phyloP scores from a whole-genome alignment of 2,113 vertebrate species.

The Columbina picui region DNA sequence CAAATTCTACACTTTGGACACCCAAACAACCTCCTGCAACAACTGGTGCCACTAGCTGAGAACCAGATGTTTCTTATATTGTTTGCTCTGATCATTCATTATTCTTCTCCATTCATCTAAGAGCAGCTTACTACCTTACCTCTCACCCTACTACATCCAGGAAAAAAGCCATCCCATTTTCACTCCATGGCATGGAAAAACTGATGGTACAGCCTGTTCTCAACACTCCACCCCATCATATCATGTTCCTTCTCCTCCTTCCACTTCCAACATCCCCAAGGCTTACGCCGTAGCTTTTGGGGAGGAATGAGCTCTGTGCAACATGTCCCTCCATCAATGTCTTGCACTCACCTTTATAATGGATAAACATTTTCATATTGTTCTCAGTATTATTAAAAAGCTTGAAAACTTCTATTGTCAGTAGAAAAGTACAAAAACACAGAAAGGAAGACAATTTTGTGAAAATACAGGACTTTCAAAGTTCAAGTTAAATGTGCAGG shows the following conservation, averaged over 20 bases:
- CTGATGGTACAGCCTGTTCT: not conserved
- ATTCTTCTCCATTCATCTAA: not conserved
- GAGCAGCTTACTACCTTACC: not conserved
- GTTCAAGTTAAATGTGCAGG: not conserved
- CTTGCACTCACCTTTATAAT: not conserved
- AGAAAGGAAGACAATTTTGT: not conserved
- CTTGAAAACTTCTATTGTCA: not conserved
- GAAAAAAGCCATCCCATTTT: not conserved
- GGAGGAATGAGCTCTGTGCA: not conserved
- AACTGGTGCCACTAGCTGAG: accelerated
- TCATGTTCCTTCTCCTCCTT: not conserved
- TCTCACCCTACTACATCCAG: not conserved
- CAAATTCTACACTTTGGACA: not conserved
- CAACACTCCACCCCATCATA: not conserved
- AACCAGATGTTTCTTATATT: not conserved
- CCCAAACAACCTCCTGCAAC: accelerated
- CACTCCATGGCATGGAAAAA: not conserved
- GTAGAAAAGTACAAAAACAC: not conserved
- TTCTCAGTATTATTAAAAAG: not conserved
- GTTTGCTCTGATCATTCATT: not conserved
- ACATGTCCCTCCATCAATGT: accelerated
- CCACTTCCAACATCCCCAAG: not conserved
- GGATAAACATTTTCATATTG: not conserved
- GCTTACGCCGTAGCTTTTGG: not conserved
- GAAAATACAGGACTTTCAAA: not conserved